A percentile compares a stretch with the other conserved stretches of the same genome.
phyloP scores from a whole-genome alignment of 2,888 invertebrate species.

The Pilophorus perplexus region DNA sequence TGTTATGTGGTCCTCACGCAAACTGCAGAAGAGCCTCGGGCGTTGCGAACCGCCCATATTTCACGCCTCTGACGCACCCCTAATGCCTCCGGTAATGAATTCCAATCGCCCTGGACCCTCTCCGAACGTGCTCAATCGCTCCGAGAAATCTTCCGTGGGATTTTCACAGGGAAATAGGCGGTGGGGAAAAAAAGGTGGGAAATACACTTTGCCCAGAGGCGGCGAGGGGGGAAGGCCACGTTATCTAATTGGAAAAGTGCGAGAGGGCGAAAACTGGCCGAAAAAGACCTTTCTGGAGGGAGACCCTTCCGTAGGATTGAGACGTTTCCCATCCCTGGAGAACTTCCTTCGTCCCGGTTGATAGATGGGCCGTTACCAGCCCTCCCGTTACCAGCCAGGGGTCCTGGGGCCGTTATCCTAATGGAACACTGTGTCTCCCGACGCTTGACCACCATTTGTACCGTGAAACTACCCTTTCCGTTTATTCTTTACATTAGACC shows the following conservation, averaged over 20 bases:
- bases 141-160: constrained; percentile 4
- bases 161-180: background rate
- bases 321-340: background rate
- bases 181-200: background rate
- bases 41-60: constrained; percentile 4
- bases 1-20: background rate
- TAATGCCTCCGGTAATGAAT: constrained; percentile 20
- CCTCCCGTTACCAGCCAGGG: background rate
- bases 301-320: constrained; percentile 4
- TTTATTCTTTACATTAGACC: constrained; percentile 37
- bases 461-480: constrained; percentile 34
- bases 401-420: constrained; percentile 28
- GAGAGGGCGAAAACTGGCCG: constrained; percentile 1
- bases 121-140: background rate
- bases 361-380: constrained; percentile 25
- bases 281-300: background rate
- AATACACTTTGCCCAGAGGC: background rate
- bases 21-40: constrained; percentile 12
- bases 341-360: background rate
- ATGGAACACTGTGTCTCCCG: constrained; percentile 33
- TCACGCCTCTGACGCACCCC: constrained; percentile 17
- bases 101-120: constrained; percentile 19
- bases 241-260: constrained; percentile 32
- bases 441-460: constrained; percentile 38
- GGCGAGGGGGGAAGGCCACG: background rate